Percentiles rank a stretch among this genome's conserved stretches.
Evolutionary conservation across 2,113 vertebrate genomes (phyloP).

Genomic region (Pteruthius melanotis): DNA sequence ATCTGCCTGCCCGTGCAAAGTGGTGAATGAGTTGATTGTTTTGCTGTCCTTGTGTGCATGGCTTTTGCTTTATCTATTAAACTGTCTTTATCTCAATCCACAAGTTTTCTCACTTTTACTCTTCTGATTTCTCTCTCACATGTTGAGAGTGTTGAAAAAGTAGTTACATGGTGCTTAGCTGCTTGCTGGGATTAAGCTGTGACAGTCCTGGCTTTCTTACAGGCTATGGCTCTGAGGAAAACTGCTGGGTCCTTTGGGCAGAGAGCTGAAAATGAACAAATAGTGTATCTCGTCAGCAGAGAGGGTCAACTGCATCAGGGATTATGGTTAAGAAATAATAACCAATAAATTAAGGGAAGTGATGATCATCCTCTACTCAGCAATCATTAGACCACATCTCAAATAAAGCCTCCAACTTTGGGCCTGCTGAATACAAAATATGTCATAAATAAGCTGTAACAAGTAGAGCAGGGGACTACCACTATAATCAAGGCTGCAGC

Average conservation of each 20-base stretch:
- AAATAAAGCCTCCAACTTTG: too few relatives aligned
- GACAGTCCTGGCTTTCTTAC: background rate
- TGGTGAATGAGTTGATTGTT: background rate
- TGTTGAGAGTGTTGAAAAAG: too few relatives aligned
- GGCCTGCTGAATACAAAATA: background rate
- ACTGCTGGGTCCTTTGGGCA: accelerated
- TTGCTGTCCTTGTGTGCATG: accelerated
- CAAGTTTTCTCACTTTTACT: background rate
- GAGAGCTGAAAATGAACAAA: background rate
- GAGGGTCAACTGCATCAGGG: background rate
- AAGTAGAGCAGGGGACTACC: background rate
- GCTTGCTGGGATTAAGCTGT: background rate
- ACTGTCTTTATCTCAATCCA: background rate
- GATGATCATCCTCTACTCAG: background rate
- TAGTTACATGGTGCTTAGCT: background rate
- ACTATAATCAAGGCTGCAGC: background rate
- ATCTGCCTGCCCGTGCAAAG: background rate
- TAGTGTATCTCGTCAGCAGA: background rate
- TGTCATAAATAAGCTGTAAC: background rate
- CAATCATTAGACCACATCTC: background rate
- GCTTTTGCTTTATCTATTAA: background rate
- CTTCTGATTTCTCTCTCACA: background rate
- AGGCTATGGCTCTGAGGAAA: background rate
- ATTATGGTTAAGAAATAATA: background rate
- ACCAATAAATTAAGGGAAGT: background rate